These are phyloP conservation scores for Vanessa cardui DNA, from an alignment of 2,888 invertebrate genomes.

Conservation along the genomic window DNA sequence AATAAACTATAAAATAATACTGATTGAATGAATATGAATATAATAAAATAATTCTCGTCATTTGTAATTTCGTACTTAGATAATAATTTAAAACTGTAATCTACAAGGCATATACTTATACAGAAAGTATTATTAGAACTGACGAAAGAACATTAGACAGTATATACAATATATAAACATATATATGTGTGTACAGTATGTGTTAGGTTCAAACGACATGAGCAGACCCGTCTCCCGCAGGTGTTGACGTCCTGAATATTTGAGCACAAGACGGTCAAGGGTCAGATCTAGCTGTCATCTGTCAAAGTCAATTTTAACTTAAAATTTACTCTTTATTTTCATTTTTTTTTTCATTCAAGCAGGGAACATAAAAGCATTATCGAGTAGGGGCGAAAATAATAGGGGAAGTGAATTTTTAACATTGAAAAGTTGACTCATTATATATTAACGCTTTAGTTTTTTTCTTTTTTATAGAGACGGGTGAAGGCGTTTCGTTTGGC, in stretches of 20 bases:
- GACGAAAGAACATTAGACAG: no score
- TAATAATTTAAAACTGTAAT: no score
- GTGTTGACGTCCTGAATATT: slow-evolving; percentile 72
- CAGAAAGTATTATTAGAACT: no score
- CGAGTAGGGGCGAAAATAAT: slow-evolving; percentile 71
- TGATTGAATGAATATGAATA: no score
- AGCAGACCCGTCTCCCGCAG: slow-evolving; percentile 26
- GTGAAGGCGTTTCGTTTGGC: not conserved
- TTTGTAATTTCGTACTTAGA: no score
- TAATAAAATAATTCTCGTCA: no score
- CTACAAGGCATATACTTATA: no score
- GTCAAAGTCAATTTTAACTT: slow-evolving; percentile 80
- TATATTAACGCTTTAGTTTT: slow-evolving; percentile 61
- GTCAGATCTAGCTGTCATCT: slow-evolving; percentile 68
- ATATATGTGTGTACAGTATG: no score
- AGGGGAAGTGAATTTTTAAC: slow-evolving; percentile 66
- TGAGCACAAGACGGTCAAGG: slow-evolving; percentile 68
- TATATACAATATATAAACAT: no score
- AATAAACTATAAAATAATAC: no score
- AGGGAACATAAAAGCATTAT: slow-evolving; percentile 75
- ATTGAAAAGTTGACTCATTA: slow-evolving; percentile 69
- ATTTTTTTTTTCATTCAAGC: slow-evolving; percentile 60
- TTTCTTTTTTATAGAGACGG: slow-evolving; percentile 28
- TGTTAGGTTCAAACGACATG: slow-evolving; percentile 9
- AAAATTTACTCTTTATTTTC: slow-evolving; percentile 72